Conservation (phyloP, 2,113 vertebrate species). For the Eretmochelys imbricata region DNA sequence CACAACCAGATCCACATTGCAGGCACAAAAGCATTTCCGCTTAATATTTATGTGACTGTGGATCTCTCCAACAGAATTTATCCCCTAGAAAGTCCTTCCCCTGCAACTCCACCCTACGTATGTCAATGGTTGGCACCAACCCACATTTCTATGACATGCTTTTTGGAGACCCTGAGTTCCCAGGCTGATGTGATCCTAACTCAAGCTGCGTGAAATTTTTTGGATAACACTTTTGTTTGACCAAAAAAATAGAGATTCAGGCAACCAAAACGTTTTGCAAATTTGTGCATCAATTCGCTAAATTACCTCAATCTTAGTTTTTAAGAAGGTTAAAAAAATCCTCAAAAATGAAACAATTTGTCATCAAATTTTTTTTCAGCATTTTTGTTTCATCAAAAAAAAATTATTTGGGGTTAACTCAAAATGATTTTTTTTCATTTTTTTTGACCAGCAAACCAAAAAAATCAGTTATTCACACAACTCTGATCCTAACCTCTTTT, state of each 20-base stretch:
- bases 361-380: not conserved
- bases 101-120: not conserved
- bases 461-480: not conserved
- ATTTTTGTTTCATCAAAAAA: not conserved
- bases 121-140: not conserved
- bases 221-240: not conserved
- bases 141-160: not conserved
- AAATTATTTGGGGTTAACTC: not conserved
- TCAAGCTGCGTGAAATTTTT: not conserved
- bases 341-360: not conserved
- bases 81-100: not conserved
- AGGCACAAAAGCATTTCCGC: not conserved
- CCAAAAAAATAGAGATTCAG: not conserved
- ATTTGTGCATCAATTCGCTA: not conserved
- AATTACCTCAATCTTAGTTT: not conserved
- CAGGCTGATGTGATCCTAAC: not conserved
- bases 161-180: not conserved
- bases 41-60: fast-evolving
- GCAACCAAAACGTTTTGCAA: not conserved
- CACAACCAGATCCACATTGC: not conserved
- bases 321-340: not conserved
- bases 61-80: fast-evolving
- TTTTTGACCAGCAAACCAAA: too few species aligned
- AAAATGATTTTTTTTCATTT: not conserved
- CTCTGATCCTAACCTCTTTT: not conserved